A percentile compares a stretch with the other conserved stretches of the same genome.
Conservation (phyloP, 2,797 vertebrate species). For the Sarcophilus harrisii region DNA sequence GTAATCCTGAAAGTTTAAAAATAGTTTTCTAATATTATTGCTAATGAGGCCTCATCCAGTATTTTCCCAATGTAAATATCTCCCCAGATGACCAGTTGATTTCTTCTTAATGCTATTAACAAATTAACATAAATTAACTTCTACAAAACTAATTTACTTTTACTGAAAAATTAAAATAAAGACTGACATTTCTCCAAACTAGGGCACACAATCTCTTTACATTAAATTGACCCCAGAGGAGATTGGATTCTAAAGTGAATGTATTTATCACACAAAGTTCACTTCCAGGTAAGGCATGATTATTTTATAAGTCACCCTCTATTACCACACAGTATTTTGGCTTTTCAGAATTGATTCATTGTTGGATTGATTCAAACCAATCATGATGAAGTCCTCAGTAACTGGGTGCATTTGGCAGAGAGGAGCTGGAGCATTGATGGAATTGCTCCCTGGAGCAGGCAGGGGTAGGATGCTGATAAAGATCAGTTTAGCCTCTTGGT, state of each 20-base stretch:
- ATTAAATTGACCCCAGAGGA: not conserved
- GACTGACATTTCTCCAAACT: not conserved
- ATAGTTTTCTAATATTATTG: not conserved
- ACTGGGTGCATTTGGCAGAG: too few relatives aligned
- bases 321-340: not conserved
- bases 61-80: not conserved
- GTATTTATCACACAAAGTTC: not conserved
- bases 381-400: not conserved
- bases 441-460: too few relatives aligned
- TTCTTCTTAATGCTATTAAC: not conserved
- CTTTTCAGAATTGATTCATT: not conserved
- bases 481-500: too few relatives aligned
- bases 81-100: not conserved
- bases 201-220: not conserved
- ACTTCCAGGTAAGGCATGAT: not conserved
- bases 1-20: not conserved
- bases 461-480: too few relatives aligned
- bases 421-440: too few relatives aligned
- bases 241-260: not conserved
- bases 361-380: not conserved
- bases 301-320: not conserved
- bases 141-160: not conserved
- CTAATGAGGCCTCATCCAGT: not conserved
- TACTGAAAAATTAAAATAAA: not conserved
- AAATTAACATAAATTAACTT: not conserved